phyloP scores from a whole-genome alignment of 2,888 invertebrate genomes.

The Heteromurus nitidus region DNA sequence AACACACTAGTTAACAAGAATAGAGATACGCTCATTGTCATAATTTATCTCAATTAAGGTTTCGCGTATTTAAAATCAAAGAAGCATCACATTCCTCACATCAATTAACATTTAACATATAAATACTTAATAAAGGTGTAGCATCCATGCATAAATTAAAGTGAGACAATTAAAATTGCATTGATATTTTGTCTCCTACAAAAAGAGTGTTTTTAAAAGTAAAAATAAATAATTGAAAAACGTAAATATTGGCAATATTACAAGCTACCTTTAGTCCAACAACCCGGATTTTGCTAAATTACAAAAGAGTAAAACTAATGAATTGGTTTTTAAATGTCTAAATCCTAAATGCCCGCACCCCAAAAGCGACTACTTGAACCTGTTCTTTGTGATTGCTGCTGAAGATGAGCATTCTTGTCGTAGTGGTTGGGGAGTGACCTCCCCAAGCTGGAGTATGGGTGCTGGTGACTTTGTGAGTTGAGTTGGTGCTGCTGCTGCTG shows the following conservation, averaged over 20 bases:
- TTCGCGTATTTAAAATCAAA: no score
- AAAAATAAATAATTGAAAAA: constrained; percentile 33
- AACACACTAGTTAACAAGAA: no score
- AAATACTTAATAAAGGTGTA: no score
- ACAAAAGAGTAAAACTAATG: neutral
- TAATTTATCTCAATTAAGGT: no score
- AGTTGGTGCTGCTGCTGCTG: neutral
- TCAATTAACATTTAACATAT: no score
- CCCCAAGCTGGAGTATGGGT: constrained; percentile 18
- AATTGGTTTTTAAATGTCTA: neutral
- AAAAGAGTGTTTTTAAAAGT: no score
- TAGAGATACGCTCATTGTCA: no score
- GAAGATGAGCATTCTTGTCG: constrained; percentile 56
- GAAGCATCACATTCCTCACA: no score
- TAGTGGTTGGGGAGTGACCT: constrained; percentile 51
- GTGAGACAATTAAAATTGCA: no score
- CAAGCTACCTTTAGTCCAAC: neutral
- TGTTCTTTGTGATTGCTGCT: constrained; percentile 28
- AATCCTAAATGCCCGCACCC: constrained; percentile 55
- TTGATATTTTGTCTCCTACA: no score
- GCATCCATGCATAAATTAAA: no score
- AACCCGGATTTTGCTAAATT: neutral
- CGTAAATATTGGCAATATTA: neutral
- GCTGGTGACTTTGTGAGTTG: neutral
- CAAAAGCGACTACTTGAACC: constrained; percentile 51